phyloP scores from a whole-genome alignment of 2,888 invertebrate species.

The Vandiemenella viatica region DNA sequence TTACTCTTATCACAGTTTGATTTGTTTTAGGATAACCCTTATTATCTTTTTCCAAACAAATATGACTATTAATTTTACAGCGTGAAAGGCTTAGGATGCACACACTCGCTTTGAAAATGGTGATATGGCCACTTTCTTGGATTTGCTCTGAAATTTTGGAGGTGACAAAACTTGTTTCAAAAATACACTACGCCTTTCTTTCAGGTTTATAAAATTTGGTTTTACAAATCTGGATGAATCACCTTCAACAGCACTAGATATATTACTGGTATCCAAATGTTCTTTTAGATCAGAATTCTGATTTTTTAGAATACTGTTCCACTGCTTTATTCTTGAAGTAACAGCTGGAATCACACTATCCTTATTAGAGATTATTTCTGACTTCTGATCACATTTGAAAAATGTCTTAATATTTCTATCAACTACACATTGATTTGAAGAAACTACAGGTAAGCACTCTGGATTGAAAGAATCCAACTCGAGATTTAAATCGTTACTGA shows the following conservation, averaged over 20 bases:
- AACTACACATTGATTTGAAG: too few relatives aligned
- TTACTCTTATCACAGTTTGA: too few relatives aligned
- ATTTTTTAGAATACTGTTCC: slow-evolving; percentile 17
- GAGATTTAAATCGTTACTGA: background rate
- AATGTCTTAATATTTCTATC: too few relatives aligned
- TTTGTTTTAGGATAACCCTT: too few relatives aligned
- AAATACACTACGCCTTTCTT: slow-evolving; percentile 38
- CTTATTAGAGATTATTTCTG: too few relatives aligned
- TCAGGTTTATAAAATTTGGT: slow-evolving; percentile 25
- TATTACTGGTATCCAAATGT: slow-evolving; percentile 2
- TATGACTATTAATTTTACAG: too few relatives aligned
- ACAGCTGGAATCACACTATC: slow-evolving; percentile 23
- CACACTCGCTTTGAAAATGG: slow-evolving; percentile 21
- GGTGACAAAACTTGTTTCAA: slow-evolving; percentile 42
- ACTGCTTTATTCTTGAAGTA: slow-evolving; percentile 17
- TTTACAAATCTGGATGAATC: slow-evolving; percentile 3
- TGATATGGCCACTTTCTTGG: slow-evolving; percentile 23
- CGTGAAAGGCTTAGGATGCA: too few relatives aligned
- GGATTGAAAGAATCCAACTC: too few relatives aligned
- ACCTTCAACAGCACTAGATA: background rate
- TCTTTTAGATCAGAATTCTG: slow-evolving; percentile 9
- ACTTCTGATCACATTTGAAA: too few relatives aligned
- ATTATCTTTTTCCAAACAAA: too few relatives aligned
- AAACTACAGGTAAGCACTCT: too few relatives aligned
- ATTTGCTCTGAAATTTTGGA: slow-evolving; percentile 35